Evolutionary conservation across 2,797 vertebrate genomes (phyloP).

Genomic region (Malurus splendens): DNA sequence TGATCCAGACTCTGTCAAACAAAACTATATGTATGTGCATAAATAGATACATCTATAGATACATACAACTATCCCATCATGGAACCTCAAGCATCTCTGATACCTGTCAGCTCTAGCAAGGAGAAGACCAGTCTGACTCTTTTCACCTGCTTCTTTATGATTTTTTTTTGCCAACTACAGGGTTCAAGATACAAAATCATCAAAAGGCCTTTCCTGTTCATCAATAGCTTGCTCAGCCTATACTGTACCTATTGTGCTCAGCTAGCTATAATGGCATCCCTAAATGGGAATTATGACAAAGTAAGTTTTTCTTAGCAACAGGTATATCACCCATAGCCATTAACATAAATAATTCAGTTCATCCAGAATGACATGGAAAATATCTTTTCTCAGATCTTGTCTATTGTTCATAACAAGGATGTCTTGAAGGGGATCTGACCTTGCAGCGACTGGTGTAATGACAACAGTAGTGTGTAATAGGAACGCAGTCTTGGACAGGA

Average conservation of each 20-base stretch:
- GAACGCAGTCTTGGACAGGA: neutral
- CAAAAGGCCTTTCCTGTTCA: neutral
- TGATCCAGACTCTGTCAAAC: neutral
- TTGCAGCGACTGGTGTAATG: neutral
- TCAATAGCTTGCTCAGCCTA: neutral
- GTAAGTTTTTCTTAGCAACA: constrained; percentile 3
- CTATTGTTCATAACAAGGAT: neutral
- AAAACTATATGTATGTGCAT: neutral
- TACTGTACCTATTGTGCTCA: neutral
- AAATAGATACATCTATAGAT: neutral
- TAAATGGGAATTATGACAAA: neutral
- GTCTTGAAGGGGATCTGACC: neutral
- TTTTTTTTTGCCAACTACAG: neutral
- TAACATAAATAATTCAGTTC: constrained; percentile 36
- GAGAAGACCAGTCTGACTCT: neutral
- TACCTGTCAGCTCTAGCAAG: neutral
- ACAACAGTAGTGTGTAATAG: neutral
- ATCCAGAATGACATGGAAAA: neutral
- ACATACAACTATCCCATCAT: neutral
- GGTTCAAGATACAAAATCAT: neutral
- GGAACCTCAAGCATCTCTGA: neutral
- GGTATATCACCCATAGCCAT: neutral
- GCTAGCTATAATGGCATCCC: neutral
- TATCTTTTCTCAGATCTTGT: neutral
- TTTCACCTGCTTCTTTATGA: neutral